Conservation (phyloP, 2,888 invertebrate species). For the Drosophila fungiperda region DNA sequence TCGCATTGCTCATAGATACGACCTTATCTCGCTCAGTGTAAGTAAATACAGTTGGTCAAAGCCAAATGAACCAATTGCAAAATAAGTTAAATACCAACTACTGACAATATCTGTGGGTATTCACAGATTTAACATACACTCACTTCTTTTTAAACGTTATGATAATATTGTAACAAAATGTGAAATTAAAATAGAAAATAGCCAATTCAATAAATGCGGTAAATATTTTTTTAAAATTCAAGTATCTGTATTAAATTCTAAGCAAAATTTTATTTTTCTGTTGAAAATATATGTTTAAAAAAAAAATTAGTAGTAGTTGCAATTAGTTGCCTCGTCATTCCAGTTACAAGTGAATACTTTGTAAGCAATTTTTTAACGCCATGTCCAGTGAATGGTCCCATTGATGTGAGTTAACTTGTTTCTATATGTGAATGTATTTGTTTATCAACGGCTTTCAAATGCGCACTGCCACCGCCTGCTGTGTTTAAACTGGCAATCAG, state of each 20-base stretch:
- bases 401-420: slow-evolving; percentile 65
- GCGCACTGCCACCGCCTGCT: slow-evolving; percentile 33
- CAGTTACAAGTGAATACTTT: slow-evolving; percentile 28
- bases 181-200: not conserved
- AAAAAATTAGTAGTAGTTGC: not conserved
- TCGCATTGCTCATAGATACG: slow-evolving; percentile 66
- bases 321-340: slow-evolving; percentile 3
- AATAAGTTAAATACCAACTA: slow-evolving; percentile 8
- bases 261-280: not conserved
- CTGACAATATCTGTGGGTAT: not conserved
- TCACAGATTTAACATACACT: slow-evolving; percentile 25
- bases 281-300: not conserved
- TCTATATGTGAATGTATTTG: slow-evolving; percentile 57
- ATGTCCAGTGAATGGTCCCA: slow-evolving; percentile 52
- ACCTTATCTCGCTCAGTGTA: slow-evolving; percentile 11
- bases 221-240: not conserved
- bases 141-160: not conserved
- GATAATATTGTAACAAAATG: too few species aligned
- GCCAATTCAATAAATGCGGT: too few species aligned
- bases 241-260: not conserved
- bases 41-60: slow-evolving; percentile 44
- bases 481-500: slow-evolving; percentile 82
- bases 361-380: slow-evolving; percentile 24
- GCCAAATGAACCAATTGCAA: slow-evolving; percentile 29
- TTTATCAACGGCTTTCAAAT: slow-evolving; percentile 47